Percentiles rank a stretch among this genome's conserved stretches.
Evolutionary conservation across 2,888 invertebrate species (phyloP).

Genomic region (Pogonocherus hispidulus): DNA sequence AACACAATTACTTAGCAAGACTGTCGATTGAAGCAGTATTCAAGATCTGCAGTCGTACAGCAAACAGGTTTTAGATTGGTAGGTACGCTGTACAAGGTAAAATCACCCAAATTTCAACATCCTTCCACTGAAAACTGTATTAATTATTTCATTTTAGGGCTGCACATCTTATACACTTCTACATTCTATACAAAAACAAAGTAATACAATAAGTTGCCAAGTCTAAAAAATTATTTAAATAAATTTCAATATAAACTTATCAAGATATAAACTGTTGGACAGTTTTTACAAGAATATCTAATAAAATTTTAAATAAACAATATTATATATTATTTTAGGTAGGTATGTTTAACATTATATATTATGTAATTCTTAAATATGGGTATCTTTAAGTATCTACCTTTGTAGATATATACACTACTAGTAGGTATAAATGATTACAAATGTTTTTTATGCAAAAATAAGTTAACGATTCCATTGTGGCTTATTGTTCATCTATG

Average conservation of each 20-base stretch:
- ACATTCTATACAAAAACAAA: too few relatives aligned
- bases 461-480: slow-evolving; percentile 14
- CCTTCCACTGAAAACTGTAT: too few relatives aligned
- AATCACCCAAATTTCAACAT: too few relatives aligned
- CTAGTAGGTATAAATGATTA: slow-evolving; percentile 11
- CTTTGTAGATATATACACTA: slow-evolving; percentile 5
- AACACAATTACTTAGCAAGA: slow-evolving; percentile 1
- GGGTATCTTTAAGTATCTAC: not conserved
- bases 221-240: not conserved
- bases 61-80: too few relatives aligned
- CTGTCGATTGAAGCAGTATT: too few relatives aligned
- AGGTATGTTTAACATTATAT: slow-evolving; percentile 15
- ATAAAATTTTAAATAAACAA: slow-evolving; percentile 6
- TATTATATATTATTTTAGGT: slow-evolving; percentile 4
- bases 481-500: slow-evolving; percentile 19
- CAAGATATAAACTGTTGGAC: not conserved
- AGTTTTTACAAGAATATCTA: not conserved
- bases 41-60: too few relatives aligned
- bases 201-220: slow-evolving; percentile 5
- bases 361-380: slow-evolving; percentile 9
- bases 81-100: too few relatives aligned
- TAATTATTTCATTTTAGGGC: too few relatives aligned
- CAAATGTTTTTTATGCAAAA: slow-evolving; percentile 19
- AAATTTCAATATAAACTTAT: not conserved
- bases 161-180: too few relatives aligned